A percentile compares a stretch with the other conserved stretches of the same genome.
Evolutionary conservation across 2,113 vertebrate species (phyloP).

Genomic region (Telmatochromis sp.): DNA sequence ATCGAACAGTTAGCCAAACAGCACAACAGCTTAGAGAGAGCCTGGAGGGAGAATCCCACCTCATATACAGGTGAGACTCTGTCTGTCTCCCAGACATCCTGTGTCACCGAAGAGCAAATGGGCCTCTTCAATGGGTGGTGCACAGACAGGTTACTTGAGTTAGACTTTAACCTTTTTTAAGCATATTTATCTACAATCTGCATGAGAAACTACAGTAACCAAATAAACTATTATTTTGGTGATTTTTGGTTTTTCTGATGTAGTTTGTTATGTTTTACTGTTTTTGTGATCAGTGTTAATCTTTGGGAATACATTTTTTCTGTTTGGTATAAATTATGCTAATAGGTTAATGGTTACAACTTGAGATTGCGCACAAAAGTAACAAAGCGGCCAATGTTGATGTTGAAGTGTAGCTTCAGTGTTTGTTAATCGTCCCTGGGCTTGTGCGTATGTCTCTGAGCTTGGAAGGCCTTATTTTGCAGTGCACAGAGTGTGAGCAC

Average conservation of each 20-base stretch:
- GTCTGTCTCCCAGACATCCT: not conserved
- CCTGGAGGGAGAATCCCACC: slow-evolving; percentile 80
- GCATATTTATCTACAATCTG: not conserved
- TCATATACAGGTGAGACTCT: slow-evolving; percentile 53
- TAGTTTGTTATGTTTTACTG: not conserved
- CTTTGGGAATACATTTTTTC: not conserved
- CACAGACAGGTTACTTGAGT: not conserved
- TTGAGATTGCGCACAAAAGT: not conserved
- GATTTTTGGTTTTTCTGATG: not conserved
- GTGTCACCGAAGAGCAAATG: not conserved
- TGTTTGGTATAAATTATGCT: not conserved
- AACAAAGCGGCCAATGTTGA: not conserved
- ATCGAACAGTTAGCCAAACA: slow-evolving; percentile 95
- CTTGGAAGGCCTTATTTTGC: not conserved
- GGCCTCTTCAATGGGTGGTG: not conserved
- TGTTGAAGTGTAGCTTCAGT: not conserved
- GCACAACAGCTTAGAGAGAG: slow-evolving; percentile 91
- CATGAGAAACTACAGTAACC: not conserved
- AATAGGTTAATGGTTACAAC: not conserved
- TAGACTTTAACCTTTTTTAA: not conserved
- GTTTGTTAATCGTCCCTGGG: not conserved
- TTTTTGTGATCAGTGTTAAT: not conserved
- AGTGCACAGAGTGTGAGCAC: not conserved
- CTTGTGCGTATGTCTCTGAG: not conserved
- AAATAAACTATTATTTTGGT: not conserved